Base-by-base conservation (phyloP, 1,140 invertebrate genomes). In the Neuroterus valhalla region DNA sequence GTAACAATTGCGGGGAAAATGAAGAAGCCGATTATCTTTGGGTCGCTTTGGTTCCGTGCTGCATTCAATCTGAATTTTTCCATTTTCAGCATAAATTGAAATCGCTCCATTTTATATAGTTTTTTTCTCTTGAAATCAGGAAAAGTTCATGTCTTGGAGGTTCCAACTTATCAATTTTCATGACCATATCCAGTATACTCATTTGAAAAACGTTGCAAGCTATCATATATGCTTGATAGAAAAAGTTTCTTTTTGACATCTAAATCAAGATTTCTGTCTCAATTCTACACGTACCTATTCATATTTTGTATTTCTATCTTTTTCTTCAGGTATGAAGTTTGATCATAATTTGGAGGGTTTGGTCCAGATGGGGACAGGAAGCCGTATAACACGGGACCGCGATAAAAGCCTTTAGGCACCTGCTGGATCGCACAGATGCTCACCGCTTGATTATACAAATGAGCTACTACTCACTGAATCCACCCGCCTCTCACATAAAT, bases 401-500 rank as follows among this genome's bases (percentile, higher is more conserved):
- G 77, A 79, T 80, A 82, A 82, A 78, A 81, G 78, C 70, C 73
- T 73, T 77, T 73, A 38, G 79, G 76, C 81, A 82, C 81, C 81
- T 82, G 81, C 68, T 78, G 70, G 71, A 79, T 79, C 79, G 78
- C 66, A 77, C 81, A 81, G 79, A 79, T 79, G 81, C 79, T 78
- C 73, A 55, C 75, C 76, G 81, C 71, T 76, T 75, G 79, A 82
- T 82, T 81, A 82, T 80, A 82, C 81, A 82, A 82, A 82, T 82
- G 75, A 79, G 71, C 66, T 81, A 19, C 42, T 48, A 19, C 42
- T 48, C 43, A 48, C 68, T 46, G 15, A 45, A 38, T 48, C 68
- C 52, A 75, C 55, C 68, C 68, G 55, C 74, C 69, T 70, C 46
- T 17, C 68, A 62, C 55, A 55, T 26, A 38, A 62, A 62, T 62